phyloP scores from a whole-genome alignment of 2,113 vertebrate species.

The Leptodactylus fuscus region DNA sequence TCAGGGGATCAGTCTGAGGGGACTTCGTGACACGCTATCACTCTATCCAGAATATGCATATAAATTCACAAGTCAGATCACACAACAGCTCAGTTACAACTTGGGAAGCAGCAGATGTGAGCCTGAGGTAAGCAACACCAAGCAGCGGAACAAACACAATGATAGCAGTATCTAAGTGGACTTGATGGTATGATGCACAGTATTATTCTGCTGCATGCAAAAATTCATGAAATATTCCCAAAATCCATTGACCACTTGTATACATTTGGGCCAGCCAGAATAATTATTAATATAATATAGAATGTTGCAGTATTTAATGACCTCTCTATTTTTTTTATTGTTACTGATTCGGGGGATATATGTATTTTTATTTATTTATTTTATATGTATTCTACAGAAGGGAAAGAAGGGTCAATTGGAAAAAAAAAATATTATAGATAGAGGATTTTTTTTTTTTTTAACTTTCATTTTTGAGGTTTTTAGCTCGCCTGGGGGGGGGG shows the following conservation, averaged over 20 bases:
- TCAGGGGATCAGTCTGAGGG: slow-evolving; percentile 71
- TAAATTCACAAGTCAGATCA: slow-evolving; percentile 70
- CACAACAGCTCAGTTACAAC: slow-evolving; percentile 73
- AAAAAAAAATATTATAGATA: too few species aligned
- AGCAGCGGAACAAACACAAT: background rate
- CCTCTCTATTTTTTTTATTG: too few species aligned
- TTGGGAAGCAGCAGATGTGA: slow-evolving; percentile 67
- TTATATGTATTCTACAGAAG: too few species aligned
- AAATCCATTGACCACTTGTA: background rate
- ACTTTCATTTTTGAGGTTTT: too few species aligned
- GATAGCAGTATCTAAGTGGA: background rate
- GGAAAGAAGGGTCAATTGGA: too few species aligned
- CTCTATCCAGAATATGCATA: slow-evolving; percentile 73
- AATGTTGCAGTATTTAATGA: too few species aligned
- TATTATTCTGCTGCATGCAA: background rate
- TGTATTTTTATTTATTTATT: too few species aligned
- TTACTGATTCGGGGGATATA: too few species aligned
- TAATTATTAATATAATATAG: too few species aligned
- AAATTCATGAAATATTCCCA: background rate
- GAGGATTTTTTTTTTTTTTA: too few species aligned
- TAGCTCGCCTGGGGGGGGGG: too few species aligned
- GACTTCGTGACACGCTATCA: slow-evolving; percentile 68
- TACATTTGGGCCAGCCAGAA: too few species aligned
- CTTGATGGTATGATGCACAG: background rate
- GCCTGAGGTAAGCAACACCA: slow-evolving; percentile 65